Percentiles rank a stretch among this genome's conserved stretches.
These are phyloP conservation scores for Fopius arisanus DNA, from an alignment of 1,140 invertebrate species.

Conservation along the genomic window DNA sequence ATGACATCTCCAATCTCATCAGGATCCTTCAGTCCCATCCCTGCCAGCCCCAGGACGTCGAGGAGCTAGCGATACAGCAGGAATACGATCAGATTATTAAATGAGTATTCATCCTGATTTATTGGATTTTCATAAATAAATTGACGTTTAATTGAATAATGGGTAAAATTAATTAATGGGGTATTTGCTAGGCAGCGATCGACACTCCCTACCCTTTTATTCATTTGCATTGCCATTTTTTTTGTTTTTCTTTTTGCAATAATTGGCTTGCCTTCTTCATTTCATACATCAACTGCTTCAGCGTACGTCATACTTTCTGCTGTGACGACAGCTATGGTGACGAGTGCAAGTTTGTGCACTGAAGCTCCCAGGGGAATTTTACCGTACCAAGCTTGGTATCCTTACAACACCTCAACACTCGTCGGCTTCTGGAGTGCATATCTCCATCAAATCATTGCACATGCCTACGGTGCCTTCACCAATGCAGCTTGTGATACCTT, in stretches of 20 bases:
- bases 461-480: not conserved
- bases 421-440: not conserved
- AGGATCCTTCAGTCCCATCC: not conserved
- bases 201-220: no score
- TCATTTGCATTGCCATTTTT: no score
- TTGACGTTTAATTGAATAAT: no score
- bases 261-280: not conserved
- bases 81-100: not conserved
- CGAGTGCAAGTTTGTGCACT: no score
- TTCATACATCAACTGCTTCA: not conserved
- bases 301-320: not conserved
- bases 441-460: not conserved
- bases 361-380: not conserved
- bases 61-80: not conserved
- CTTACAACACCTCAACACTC: not conserved
- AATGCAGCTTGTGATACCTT: constrained; percentile 5
- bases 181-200: no score
- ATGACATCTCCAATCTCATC: not conserved
- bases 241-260: no score
- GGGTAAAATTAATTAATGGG: no score
- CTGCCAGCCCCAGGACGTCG: not conserved
- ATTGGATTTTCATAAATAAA: no score
- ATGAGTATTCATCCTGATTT: not conserved
- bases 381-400: not conserved
- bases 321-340: not conserved